A percentile compares a stretch with the other conserved stretches of the same genome.
phyloP scores from a whole-genome alignment of 2,888 invertebrate genomes.

The Uloborus plumipes region DNA sequence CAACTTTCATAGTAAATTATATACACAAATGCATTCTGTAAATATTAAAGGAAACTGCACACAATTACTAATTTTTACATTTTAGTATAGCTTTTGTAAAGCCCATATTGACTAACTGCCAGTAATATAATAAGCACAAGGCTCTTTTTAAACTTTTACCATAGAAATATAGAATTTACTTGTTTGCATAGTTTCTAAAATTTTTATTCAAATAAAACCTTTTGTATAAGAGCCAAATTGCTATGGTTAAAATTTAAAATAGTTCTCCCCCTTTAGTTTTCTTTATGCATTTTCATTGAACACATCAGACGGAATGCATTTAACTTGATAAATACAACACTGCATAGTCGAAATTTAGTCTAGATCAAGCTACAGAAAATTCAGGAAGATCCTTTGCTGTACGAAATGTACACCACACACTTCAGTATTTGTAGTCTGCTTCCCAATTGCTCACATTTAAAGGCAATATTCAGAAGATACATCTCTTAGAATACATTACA shows the following conservation, averaged over 20 bases:
- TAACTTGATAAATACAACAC: conserved; percentile 62
- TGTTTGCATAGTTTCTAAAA: neutral
- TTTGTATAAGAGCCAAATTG: neutral
- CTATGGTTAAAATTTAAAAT: neutral
- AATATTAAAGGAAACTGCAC: too few relatives aligned
- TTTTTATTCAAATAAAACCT: neutral
- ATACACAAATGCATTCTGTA: too few relatives aligned
- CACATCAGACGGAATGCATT: conserved; percentile 62
- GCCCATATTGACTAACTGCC: too few relatives aligned
- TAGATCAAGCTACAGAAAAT: conserved; percentile 52
- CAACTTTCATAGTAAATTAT: too few relatives aligned
- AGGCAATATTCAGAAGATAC: conserved; percentile 57
- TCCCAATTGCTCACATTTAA: conserved; percentile 40
- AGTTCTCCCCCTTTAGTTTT: neutral
- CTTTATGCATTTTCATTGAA: conserved; percentile 19
- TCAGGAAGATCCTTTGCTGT: conserved; percentile 17
- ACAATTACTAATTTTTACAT: too few relatives aligned
- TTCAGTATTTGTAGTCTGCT: conserved; percentile 15
- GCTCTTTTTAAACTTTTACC: neutral
- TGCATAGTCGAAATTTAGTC: conserved; percentile 55
- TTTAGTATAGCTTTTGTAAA: too few relatives aligned
- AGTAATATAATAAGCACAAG: too few relatives aligned
- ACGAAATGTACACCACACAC: conserved; percentile 4
- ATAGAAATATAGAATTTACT: neutral
- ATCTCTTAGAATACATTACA: conserved; percentile 52